Conservation (phyloP, 64 coral and sea anemone genomes). For the Dendronephthya gigantea region DNA sequence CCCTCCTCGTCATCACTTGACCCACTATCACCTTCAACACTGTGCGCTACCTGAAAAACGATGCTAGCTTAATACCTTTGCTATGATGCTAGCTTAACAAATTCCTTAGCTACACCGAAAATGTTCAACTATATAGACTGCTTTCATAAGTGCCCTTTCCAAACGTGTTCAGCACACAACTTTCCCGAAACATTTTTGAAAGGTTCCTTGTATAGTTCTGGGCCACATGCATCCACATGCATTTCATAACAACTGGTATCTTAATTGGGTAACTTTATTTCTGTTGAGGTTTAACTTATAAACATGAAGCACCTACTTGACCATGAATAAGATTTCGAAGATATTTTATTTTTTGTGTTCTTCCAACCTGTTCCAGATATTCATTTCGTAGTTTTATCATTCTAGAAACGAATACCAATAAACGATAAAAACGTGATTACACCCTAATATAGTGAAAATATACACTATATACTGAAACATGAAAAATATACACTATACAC, state of each 20-base stretch:
- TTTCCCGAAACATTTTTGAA: no score
- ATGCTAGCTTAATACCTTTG: background rate
- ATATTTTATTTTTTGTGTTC: background rate
- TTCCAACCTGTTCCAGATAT: background rate
- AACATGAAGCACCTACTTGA: background rate
- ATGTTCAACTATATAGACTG: no score
- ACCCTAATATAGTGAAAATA: background rate
- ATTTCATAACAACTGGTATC: no score
- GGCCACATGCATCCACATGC: no score
- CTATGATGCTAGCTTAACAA: background rate
- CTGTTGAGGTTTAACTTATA: background rate
- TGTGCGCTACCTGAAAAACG: background rate
- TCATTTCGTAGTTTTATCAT: background rate
- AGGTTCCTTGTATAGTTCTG: no score
- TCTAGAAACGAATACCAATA: background rate
- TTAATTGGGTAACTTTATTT: no score
- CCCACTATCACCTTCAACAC: background rate
- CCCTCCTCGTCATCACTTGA: background rate
- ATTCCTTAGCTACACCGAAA: no score
- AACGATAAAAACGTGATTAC: background rate
- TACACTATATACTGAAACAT: no score
- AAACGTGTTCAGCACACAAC: no score
- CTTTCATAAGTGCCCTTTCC: no score
- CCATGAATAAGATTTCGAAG: conserved; percentile 12
- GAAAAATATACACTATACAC: no score